These are phyloP conservation scores for Bufo bufo DNA, from an alignment of 2,113 vertebrate genomes.

Conservation along the genomic window DNA sequence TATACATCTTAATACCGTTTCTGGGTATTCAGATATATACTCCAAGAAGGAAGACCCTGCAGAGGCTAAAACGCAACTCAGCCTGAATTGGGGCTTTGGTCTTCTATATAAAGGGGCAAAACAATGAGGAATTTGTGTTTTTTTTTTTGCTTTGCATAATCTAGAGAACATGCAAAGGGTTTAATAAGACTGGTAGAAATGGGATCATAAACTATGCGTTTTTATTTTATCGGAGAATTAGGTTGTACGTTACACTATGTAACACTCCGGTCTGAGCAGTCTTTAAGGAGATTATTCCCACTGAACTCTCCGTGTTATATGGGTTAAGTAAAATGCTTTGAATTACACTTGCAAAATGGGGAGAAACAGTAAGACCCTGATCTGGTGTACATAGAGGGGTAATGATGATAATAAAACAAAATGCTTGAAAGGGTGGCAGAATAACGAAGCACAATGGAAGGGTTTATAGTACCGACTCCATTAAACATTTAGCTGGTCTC, in stretches of 20 bases:
- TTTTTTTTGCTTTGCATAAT: not conserved
- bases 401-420: conserved; percentile 54
- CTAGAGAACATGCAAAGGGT: not conserved
- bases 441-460: conserved; percentile 64
- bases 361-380: conserved; percentile 48
- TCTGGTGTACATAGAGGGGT: conserved; percentile 45
- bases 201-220: not conserved
- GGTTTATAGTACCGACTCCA: conserved; percentile 78
- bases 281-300: conserved; percentile 19
- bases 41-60: no score
- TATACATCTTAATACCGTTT: no score
- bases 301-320: conserved; percentile 19
- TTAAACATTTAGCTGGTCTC: conserved; percentile 83
- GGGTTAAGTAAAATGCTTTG: conserved; percentile 33
- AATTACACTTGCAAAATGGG: conserved; percentile 50
- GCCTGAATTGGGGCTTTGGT: not conserved
- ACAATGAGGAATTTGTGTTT: not conserved
- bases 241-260: not conserved
- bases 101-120: not conserved
- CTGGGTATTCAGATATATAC: no score
- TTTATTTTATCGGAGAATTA: not conserved
- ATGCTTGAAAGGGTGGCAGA: conserved; percentile 36
- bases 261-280: not conserved
- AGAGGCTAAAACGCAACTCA: no score
- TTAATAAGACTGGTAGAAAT: not conserved